These are phyloP conservation scores for Macquaria ambigua DNA, from an alignment of 2,113 vertebrate genomes.

Conservation along the genomic window DNA sequence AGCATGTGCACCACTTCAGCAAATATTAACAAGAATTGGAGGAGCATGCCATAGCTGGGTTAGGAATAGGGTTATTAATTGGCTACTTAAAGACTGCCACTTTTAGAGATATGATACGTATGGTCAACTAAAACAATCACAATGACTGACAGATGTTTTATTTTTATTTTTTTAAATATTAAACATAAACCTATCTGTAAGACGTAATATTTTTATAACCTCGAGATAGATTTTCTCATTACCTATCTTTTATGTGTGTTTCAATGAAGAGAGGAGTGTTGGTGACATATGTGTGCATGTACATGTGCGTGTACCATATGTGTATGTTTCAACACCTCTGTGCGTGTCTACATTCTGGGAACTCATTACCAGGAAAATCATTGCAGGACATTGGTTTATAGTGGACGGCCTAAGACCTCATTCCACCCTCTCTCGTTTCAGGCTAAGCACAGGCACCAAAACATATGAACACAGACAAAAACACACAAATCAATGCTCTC, in stretches of 20 bases:
- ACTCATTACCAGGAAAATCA: slow-evolving; percentile 72
- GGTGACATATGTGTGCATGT: neutral
- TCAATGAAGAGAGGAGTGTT: neutral
- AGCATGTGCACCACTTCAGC: slow-evolving; percentile 17
- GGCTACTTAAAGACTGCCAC: neutral
- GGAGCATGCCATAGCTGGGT: neutral
- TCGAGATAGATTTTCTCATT: neutral
- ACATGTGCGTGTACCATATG: neutral
- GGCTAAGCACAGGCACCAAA: slow-evolving; percentile 44
- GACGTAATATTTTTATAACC: slow-evolving; percentile 9
- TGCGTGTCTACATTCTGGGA: slow-evolving; percentile 49
- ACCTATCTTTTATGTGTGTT: slow-evolving; percentile 9
- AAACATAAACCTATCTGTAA: neutral
- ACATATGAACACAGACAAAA: slow-evolving; percentile 38
- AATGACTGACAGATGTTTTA: neutral
- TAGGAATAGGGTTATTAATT: neutral
- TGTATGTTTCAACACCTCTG: slow-evolving; percentile 38
- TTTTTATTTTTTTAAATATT: neutral
- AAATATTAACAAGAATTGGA: slow-evolving; percentile 40
- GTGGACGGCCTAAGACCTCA: slow-evolving; percentile 54
- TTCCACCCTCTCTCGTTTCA: slow-evolving; percentile 61
- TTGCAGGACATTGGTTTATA: slow-evolving; percentile 67
- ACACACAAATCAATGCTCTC: slow-evolving; percentile 63
- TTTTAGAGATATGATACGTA: neutral
- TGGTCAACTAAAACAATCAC: neutral